Evolutionary conservation across 2,888 invertebrate genomes (phyloP).

Genomic region (Temnothorax unifasciatus): DNA sequence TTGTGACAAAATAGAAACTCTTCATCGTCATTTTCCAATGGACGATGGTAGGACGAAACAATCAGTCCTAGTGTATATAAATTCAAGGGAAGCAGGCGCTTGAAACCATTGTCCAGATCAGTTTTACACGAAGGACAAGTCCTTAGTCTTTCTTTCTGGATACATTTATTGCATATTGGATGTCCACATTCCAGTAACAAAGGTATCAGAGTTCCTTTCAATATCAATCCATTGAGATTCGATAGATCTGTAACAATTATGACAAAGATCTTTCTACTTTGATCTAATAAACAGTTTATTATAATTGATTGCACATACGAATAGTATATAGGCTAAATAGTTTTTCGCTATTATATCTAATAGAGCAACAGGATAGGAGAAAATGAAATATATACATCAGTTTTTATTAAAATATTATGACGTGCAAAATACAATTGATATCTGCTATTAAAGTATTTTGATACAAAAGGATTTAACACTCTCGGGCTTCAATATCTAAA

Average conservation of each 20-base stretch:
- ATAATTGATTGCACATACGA: not conserved
- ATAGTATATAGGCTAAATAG: not conserved
- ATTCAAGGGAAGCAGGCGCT: slow-evolving; percentile 82
- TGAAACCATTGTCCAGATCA: not conserved
- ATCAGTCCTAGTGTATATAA: slow-evolving; percentile 82
- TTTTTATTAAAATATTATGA: not conserved
- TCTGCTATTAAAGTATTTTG: not conserved
- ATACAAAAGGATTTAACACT: not conserved
- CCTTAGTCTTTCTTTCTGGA: slow-evolving; percentile 85
- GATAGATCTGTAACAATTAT: slow-evolving; percentile 62
- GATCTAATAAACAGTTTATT: slow-evolving; percentile 6
- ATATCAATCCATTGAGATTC: slow-evolving; percentile 27
- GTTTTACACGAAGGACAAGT: slow-evolving; percentile 80
- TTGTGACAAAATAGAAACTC: slow-evolving; percentile 65
- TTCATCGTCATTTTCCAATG: slow-evolving; percentile 66
- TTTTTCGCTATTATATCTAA: not conserved
- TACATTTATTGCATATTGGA: slow-evolving; percentile 90
- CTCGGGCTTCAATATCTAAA: not conserved
- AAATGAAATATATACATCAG: not conserved
- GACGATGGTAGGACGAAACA: slow-evolving; percentile 56
- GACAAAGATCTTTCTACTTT: slow-evolving; percentile 19
- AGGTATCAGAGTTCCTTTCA: slow-evolving; percentile 84
- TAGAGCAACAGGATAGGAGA: not conserved
- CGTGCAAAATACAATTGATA: not conserved
- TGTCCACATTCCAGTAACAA: slow-evolving; percentile 90